These are phyloP conservation scores for Axea sp. DNA, from an alignment of 2,888 invertebrate genomes.

Conservation along the genomic window DNA sequence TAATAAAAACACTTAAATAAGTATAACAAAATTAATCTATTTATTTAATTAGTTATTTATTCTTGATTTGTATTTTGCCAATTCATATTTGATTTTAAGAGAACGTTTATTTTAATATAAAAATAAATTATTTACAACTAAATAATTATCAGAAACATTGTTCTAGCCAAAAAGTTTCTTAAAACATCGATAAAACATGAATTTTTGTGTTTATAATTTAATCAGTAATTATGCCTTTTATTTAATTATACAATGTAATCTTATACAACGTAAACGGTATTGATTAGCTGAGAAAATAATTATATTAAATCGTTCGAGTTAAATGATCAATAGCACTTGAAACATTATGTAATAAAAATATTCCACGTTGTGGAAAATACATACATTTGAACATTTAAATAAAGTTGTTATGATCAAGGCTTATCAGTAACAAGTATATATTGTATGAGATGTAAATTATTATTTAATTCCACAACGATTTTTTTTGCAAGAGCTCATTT, in stretches of 20 bases:
- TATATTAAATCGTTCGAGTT: conserved; percentile 3
- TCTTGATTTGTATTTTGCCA: no score
- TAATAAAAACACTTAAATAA: no score
- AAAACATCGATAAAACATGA: no score
- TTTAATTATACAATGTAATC: conserved; percentile 4
- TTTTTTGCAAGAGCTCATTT: conserved; percentile 37
- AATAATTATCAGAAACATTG: no score
- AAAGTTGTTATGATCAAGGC: conserved; percentile 20
- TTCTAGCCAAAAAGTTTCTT: no score
- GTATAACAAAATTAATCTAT: no score
- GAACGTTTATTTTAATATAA: no score
- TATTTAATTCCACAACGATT: conserved; percentile 30
- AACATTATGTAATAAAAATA: conserved; percentile 15
- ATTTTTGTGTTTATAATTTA: no score
- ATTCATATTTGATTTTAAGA: no score
- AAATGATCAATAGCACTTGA: conserved; percentile 4
- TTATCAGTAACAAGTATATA: conserved; percentile 9
- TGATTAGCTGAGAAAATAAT: conserved; percentile 5
- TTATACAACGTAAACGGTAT: background rate
- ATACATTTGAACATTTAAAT: conserved; percentile 9
- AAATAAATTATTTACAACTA: no score
- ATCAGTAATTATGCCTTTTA: no score
- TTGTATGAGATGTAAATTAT: conserved; percentile 4
- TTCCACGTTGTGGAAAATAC: conserved; percentile 1
- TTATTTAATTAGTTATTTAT: no score